Conservation (phyloP, 2,113 vertebrate species). For the Gallinago jamesoni region DNA sequence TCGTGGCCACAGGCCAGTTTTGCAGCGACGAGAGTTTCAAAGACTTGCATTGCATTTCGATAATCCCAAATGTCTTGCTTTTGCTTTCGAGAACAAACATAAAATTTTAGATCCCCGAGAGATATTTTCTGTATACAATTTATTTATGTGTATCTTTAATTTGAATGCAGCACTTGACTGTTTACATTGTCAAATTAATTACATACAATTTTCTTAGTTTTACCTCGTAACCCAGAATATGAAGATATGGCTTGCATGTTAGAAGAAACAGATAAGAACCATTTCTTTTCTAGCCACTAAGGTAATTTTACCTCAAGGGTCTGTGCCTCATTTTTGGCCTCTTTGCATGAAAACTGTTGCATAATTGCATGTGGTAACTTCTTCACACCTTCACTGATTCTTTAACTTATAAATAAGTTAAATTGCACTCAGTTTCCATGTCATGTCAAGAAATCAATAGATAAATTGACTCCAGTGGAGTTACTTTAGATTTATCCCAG, state of each 20-base stretch:
- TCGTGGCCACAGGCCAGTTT: conserved; percentile 49
- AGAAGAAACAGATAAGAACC: neutral
- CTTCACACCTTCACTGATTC: neutral
- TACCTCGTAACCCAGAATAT: neutral
- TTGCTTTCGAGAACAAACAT: neutral
- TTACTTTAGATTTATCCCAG: neutral
- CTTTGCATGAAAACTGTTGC: neutral
- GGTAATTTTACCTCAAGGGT: neutral
- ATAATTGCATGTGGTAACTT: fast-evolving
- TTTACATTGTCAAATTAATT: neutral
- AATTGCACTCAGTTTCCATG: neutral
- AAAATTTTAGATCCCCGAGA: neutral
- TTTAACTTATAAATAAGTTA: neutral
- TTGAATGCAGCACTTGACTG: neutral
- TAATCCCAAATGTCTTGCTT: neutral
- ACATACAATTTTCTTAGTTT: neutral
- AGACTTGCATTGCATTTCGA: fast-evolving
- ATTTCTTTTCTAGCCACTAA: neutral
- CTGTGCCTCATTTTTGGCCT: neutral
- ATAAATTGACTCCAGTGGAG: neutral
- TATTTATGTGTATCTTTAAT: neutral
- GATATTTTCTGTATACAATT: neutral
- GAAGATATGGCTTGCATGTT: neutral
- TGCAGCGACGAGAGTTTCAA: neutral
- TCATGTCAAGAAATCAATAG: neutral